These are phyloP conservation scores for Pipistrellus kuhlii DNA, from an alignment of 2,797 vertebrate genomes.

Conservation along the genomic window DNA sequence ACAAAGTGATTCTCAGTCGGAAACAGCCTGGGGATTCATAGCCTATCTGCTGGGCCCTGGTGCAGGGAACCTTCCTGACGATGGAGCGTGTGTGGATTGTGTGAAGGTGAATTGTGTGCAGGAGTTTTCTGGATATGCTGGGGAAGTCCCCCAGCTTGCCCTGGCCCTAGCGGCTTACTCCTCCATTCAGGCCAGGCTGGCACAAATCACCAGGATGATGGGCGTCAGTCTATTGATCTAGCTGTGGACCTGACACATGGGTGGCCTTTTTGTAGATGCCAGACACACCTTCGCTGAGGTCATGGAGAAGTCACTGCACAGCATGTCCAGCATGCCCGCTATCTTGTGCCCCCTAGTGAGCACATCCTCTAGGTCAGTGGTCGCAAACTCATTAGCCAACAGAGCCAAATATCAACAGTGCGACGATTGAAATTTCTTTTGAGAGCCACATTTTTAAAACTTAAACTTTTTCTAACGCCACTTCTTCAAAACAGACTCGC, in stretches of 20 bases:
- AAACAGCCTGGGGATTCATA: conserved; percentile 93
- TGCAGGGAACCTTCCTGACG: conserved; percentile 91
- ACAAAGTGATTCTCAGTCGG: conserved; percentile 94
- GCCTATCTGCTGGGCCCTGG: conserved; percentile 86
- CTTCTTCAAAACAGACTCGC: too few species aligned
- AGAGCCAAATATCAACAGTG: too few species aligned
- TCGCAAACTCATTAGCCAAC: too few species aligned
- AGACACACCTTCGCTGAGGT: conserved; percentile 68
- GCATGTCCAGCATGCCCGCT: conserved; percentile 97
- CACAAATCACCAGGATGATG: conserved; percentile 94
- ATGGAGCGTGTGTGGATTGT: conserved; percentile 92
- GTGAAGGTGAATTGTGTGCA: conserved; percentile 90
- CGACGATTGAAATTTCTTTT: too few species aligned
- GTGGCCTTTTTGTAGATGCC: conserved; percentile 51
- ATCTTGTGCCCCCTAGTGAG: conserved; percentile 96
- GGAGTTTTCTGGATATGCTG: conserved; percentile 92
- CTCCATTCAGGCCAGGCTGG: conserved; percentile 92
- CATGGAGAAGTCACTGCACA: conserved; percentile 82
- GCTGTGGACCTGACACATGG: conserved; percentile 88
- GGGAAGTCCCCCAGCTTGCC: conserved; percentile 91
- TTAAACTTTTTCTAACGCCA: too few species aligned
- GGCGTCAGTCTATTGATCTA: conserved; percentile 95
- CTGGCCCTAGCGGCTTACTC: conserved; percentile 94
- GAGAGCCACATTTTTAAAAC: too few species aligned
- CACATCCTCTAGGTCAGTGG: conserved; percentile 92